Conservation (phyloP, 2,113 vertebrate species). For the Misgurnus anguillicaudatus region DNA sequence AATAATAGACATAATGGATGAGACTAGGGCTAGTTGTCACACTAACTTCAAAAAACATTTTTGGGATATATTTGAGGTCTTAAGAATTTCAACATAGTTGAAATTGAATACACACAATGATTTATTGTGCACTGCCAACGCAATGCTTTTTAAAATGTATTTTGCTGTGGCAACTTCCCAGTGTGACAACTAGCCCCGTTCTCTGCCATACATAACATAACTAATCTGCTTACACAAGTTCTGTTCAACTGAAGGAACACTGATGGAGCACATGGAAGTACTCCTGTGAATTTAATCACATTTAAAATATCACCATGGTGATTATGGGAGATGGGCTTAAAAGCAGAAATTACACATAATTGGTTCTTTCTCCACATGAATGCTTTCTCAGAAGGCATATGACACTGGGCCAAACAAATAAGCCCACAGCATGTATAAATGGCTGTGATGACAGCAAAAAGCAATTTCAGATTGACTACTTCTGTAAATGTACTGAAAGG, state of each 20-base stretch:
- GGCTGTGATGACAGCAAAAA: slow-evolving; percentile 47
- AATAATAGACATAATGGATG: background rate
- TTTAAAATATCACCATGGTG: slow-evolving; percentile 77
- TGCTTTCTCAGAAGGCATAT: slow-evolving; percentile 62
- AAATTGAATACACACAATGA: too few relatives aligned
- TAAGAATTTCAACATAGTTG: too few relatives aligned
- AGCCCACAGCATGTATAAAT: slow-evolving; percentile 50
- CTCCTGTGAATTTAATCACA: slow-evolving; percentile 62
- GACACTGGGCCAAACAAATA: slow-evolving; percentile 63
- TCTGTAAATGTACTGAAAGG: slow-evolving; percentile 38
- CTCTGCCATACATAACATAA: background rate
- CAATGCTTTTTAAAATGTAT: too few relatives aligned
- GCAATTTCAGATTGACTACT: slow-evolving; percentile 46
- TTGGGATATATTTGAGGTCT: too few relatives aligned
- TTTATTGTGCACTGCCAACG: too few relatives aligned
- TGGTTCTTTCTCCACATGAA: slow-evolving; percentile 66
- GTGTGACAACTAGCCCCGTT: too few relatives aligned
- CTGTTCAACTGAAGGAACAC: slow-evolving; percentile 37
- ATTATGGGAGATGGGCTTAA: slow-evolving; percentile 71
- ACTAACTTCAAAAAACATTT: too few relatives aligned
- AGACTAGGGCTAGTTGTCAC: too few relatives aligned
- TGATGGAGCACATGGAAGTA: slow-evolving; percentile 53
- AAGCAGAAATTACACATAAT: slow-evolving; percentile 77
- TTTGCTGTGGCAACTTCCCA: too few relatives aligned
- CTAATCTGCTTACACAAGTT: background rate